Conservation (phyloP, 1,140 invertebrate species). For the Diorhabda elongata region DNA sequence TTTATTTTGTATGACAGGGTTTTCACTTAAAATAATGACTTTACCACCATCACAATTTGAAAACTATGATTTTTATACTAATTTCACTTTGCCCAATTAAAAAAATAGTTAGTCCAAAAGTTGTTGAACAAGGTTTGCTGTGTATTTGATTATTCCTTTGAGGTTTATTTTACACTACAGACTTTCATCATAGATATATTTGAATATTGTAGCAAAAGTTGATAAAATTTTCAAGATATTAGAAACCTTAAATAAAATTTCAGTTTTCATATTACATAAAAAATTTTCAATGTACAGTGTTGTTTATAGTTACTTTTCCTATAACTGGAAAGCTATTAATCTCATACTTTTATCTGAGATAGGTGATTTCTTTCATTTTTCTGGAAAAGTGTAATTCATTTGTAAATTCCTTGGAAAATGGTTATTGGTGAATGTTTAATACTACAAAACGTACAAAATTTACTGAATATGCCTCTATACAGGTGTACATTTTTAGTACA, state of each 20-base stretch:
- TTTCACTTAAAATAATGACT: not conserved
- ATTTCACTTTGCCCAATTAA: not conserved
- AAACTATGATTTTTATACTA: not conserved
- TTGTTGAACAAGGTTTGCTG: not conserved
- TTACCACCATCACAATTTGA: not conserved
- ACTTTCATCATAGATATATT: too few relatives aligned
- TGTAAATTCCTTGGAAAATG: not conserved
- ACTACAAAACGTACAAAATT: not conserved
- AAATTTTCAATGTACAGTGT: too few relatives aligned
- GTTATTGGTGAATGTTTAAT: not conserved
- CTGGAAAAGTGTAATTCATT: not conserved
- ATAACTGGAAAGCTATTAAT: too few relatives aligned
- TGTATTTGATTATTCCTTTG: not conserved
- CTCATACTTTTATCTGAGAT: too few relatives aligned
- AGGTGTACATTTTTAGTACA: not conserved
- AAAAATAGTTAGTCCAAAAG: not conserved
- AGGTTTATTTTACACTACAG: too few relatives aligned
- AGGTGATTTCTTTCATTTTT: not conserved
- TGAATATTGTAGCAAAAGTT: too few relatives aligned
- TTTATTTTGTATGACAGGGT: constrained; percentile 30
- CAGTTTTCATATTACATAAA: too few relatives aligned
- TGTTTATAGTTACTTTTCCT: too few relatives aligned
- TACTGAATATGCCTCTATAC: not conserved
- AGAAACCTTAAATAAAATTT: too few relatives aligned
- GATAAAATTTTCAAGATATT: too few relatives aligned